phyloP scores from a whole-genome alignment of 2,113 vertebrate species.

The Xenopus borealis region DNA sequence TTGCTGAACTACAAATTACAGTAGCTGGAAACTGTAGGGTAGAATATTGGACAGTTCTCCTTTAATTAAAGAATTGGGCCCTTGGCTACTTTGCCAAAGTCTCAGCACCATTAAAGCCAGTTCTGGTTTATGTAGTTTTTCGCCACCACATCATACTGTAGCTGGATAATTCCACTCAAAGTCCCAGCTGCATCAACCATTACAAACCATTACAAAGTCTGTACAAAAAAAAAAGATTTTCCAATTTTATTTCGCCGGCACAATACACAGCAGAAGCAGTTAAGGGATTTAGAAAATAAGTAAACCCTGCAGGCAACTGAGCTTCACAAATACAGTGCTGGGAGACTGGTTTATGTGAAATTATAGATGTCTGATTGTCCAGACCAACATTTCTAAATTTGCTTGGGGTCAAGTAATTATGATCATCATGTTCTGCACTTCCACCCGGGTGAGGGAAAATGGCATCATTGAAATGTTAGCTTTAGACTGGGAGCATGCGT shows the following conservation, averaged over 20 bases:
- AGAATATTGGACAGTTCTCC: no score
- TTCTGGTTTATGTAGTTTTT: no score
- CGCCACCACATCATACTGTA: not conserved
- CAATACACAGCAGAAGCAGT: not conserved
- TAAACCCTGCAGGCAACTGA: slow-evolving; percentile 4
- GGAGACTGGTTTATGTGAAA: slow-evolving; percentile 4
- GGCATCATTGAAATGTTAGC: not conserved
- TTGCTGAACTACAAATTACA: no score
- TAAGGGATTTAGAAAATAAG: slow-evolving; percentile 6
- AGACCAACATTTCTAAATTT: not conserved
- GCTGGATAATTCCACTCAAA: not conserved
- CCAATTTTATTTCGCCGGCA: not conserved
- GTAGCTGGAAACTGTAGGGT: no score
- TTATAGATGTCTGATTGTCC: slow-evolving; percentile 7
- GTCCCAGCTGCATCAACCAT: not conserved
- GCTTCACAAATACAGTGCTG: not conserved
- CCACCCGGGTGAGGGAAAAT: not conserved
- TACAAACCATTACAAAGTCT: no score
- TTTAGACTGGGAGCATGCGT: no score
- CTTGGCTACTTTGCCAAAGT: no score
- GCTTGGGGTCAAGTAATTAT: slow-evolving; percentile 1
- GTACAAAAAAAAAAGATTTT: not conserved
- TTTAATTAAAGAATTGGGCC: no score
- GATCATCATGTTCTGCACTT: not conserved
- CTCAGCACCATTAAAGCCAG: no score